phyloP scores from a whole-genome alignment of 1,140 invertebrate species.

The Arion vulgaris region DNA sequence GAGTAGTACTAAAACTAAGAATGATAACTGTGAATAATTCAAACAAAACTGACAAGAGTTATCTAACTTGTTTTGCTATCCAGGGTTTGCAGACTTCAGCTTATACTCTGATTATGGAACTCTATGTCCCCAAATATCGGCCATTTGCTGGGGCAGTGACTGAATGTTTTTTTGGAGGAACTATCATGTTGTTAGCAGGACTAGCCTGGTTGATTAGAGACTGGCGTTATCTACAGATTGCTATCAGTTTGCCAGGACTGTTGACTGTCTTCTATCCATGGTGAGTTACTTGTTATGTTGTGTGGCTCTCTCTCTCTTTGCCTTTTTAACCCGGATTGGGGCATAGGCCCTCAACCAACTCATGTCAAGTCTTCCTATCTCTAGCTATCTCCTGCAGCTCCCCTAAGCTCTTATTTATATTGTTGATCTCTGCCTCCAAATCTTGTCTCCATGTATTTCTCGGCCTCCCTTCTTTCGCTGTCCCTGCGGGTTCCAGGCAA shows the following conservation, averaged over 20 bases:
- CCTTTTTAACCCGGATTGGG: too few species aligned
- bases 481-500: too few species aligned
- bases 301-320: too few species aligned
- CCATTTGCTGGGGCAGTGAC: conserved; percentile 71
- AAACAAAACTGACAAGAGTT: too few species aligned
- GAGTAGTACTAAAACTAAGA: too few species aligned
- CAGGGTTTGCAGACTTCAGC: conserved; percentile 64
- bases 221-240: conserved; percentile 72
- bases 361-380: background rate
- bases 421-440: background rate
- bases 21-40: too few species aligned
- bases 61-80: background rate
- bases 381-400: background rate
- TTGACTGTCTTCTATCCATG: conserved; percentile 58
- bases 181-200: conserved; percentile 68
- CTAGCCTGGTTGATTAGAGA: conserved; percentile 70
- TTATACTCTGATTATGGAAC: conserved; percentile 68
- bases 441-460: too few species aligned
- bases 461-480: too few species aligned
- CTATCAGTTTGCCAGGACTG: conserved; percentile 56
- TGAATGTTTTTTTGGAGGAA: conserved; percentile 72
- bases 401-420: background rate
- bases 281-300: conserved; percentile 50
- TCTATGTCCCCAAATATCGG: conserved; percentile 70
- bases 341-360: too few species aligned